Evolutionary conservation across 2,797 vertebrate genomes (phyloP).

Genomic region (Apogon hyalosoma): DNA sequence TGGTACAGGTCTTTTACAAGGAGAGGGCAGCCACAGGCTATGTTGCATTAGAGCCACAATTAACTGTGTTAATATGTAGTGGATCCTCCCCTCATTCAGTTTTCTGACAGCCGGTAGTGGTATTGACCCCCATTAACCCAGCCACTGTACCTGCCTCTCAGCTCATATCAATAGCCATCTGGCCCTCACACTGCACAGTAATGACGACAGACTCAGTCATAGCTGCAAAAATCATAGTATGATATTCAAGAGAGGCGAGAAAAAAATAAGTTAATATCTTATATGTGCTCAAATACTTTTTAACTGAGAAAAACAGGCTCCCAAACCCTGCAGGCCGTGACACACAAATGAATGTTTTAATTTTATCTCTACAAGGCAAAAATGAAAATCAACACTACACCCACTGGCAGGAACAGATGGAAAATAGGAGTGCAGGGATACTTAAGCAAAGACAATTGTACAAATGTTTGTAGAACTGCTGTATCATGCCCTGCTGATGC

Average conservation of each 20-base stretch:
- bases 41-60: conserved; percentile 61
- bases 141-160: conserved; percentile 53
- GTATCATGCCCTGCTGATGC: conserved; percentile 7
- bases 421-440: conserved; percentile 21
- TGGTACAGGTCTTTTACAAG: conserved; percentile 62
- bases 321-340: conserved; percentile 41
- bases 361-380: conserved; percentile 25
- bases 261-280: conserved; percentile 20
- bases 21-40: conserved; percentile 40
- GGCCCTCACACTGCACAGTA: conserved; percentile 18
- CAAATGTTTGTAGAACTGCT: conserved; percentile 16
- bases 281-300: conserved; percentile 43
- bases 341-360: conserved; percentile 37
- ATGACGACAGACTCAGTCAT: conserved; percentile 42
- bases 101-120: conserved; percentile 40
- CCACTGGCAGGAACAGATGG: conserved; percentile 42
- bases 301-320: conserved; percentile 33
- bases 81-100: conserved; percentile 38
- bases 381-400: conserved; percentile 27
- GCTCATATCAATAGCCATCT: conserved; percentile 61
- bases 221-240: conserved; percentile 8
- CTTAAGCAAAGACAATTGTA: conserved; percentile 22
- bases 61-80: conserved; percentile 57
- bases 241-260: conserved; percentile 2
- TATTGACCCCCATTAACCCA: conserved; percentile 74